Base-by-base conservation (phyloP, 2,113 vertebrate species). In the Leptobrachium leishanense region DNA sequence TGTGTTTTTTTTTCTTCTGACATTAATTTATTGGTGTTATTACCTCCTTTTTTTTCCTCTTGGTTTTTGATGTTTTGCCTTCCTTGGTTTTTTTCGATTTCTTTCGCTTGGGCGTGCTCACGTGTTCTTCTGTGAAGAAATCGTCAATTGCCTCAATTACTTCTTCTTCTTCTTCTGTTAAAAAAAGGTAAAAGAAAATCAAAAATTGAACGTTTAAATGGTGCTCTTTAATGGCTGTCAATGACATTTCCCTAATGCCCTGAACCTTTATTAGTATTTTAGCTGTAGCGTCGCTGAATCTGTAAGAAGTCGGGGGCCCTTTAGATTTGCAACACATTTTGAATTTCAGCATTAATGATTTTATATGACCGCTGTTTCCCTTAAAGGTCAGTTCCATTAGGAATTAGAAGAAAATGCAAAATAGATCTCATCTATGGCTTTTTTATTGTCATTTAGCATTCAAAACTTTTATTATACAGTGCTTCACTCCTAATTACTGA, bases 11-110 rank as follows among this genome's bases (percentile, higher is more conserved):
- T n/a, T n/a, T n/a, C n/a, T n/a, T n/a, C n/a, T n/a, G n/a, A n/a
- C n/a, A n/a, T n/a, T n/a, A n/a, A n/a, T n/a, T n/a, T n/a, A n/a
- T n/a, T n/a, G n/a, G n/a, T n/a, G n/a, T 85, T 55, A 31, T 92
- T 93, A 96, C 95, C 92, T 96, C 95, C 88, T 94, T 97, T 90
- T 94, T 95, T 85, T 93, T 94, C 84, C 94, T 94, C 69, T 88
- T 91, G 81, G 93, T 88, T 90, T 95, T 95, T 76, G 90, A 87
- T 78, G 88, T 84, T 82, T 95, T 96, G 75, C 88, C 88, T 43
- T 96, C 95, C 86, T 94, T 95, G 82, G 90, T 90, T 87, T 95
- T 96, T 89, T 94, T 94, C 46, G 91, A 82, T 84, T 96, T 97
- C 84, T 90, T 90, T 87, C 93, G 95, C 86, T 95, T 90, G 69